Conservation (phyloP, 2,888 invertebrate genomes). For the Euproctis similis region DNA sequence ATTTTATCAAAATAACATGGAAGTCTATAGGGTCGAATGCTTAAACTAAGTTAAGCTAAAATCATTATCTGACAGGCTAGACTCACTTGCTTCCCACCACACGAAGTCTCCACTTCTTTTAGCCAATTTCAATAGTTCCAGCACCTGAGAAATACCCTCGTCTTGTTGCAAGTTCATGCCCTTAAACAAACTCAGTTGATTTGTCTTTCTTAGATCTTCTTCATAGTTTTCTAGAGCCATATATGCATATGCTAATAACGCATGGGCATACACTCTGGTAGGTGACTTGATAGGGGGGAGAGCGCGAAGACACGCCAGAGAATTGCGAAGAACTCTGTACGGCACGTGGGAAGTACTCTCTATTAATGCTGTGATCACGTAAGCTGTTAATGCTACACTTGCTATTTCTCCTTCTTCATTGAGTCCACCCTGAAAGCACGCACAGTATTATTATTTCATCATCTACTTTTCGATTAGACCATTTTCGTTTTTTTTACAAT, state of each 20-base stretch:
- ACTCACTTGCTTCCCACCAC: conserved; percentile 87
- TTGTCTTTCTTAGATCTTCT: conserved; percentile 34
- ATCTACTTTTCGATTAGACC: neutral
- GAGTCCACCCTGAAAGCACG: conserved; percentile 64
- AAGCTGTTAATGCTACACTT: conserved; percentile 80
- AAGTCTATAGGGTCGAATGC: no score
- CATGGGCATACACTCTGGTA: conserved; percentile 44
- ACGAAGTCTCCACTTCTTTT: conserved; percentile 72
- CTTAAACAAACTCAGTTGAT: conserved; percentile 34
- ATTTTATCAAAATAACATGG: no score
- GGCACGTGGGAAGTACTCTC: conserved; percentile 73
- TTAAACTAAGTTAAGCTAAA: no score
- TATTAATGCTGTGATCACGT: conserved; percentile 79
- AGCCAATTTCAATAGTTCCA: conserved; percentile 46
- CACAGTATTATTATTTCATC: neutral
- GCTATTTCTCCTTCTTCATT: conserved; percentile 66
- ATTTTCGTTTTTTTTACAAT: neutral
- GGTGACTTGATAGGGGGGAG: conserved; percentile 43
- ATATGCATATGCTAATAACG: conserved; percentile 48
- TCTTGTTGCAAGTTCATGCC: conserved; percentile 35
- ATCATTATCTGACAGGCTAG: neutral
- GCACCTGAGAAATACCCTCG: conserved; percentile 42
- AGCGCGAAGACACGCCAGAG: conserved; percentile 77
- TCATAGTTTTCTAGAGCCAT: conserved; percentile 45
- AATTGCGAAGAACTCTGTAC: conserved; percentile 64